phyloP scores from a whole-genome alignment of 2,113 vertebrate species.

The Cyrtonyx montezumae region DNA sequence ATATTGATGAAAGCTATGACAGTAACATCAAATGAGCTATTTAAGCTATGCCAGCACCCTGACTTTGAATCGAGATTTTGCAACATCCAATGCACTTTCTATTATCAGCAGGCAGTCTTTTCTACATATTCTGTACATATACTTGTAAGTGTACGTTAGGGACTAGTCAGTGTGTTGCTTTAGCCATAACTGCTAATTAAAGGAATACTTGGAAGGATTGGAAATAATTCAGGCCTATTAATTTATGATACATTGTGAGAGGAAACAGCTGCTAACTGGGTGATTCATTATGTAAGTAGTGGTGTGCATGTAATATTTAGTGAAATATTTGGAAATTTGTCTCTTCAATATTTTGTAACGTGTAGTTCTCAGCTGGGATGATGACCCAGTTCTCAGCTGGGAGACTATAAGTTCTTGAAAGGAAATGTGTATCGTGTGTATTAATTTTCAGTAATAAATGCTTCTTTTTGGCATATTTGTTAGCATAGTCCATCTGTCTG shows the following conservation, averaged over 20 bases:
- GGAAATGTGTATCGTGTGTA: slow-evolving; percentile 46
- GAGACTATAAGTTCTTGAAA: slow-evolving; percentile 37
- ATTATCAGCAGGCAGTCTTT: not conserved
- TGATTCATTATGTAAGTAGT: not conserved
- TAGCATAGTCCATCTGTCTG: slow-evolving; percentile 25
- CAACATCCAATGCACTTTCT: not conserved
- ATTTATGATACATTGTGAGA: not conserved
- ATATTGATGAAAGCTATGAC: not conserved
- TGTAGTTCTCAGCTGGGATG: slow-evolving; percentile 7
- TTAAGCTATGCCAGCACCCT: not conserved
- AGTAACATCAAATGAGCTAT: not conserved
- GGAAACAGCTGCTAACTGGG: not conserved
- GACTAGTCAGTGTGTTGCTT: not conserved
- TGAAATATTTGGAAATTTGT: not conserved
- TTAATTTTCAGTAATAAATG: slow-evolving; percentile 64
- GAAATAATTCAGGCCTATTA: not conserved
- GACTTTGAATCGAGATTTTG: slow-evolving; percentile 5
- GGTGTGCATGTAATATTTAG: not conserved
- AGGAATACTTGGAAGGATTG: not conserved
- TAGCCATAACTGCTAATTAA: not conserved
- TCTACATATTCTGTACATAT: not conserved
- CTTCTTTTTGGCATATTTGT: slow-evolving; percentile 38
- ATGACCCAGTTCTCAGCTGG: slow-evolving; percentile 23
- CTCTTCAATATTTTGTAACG: slow-evolving; percentile 28
- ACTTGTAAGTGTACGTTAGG: slow-evolving; percentile 29